Evolutionary conservation across 1,140 invertebrate species (phyloP).

Genomic region (Hypsibius dujardini): DNA sequence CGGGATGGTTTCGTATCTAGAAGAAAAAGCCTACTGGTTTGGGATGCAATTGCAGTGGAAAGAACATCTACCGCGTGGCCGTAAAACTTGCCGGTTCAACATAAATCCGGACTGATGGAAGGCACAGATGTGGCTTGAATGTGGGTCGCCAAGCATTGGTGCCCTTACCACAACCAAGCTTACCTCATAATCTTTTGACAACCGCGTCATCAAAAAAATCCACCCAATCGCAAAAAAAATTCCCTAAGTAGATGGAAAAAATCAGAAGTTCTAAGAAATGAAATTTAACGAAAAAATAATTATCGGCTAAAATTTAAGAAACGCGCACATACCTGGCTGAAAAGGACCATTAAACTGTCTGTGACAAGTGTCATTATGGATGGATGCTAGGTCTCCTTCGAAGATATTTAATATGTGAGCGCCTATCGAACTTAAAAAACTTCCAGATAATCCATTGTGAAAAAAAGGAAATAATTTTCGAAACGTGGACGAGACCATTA

Average conservation of each 20-base stretch:
- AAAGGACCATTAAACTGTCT: constrained; percentile 47
- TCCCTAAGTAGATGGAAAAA: constrained; percentile 18
- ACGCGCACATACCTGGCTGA: constrained; percentile 42
- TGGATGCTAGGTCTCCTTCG: background rate
- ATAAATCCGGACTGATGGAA: constrained; percentile 13
- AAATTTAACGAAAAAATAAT: constrained; percentile 13
- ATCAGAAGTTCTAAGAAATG: background rate
- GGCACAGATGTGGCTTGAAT: constrained; percentile 15
- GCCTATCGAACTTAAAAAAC: too few relatives aligned
- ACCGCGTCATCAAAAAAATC: constrained; percentile 94
- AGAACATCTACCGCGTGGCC: too few relatives aligned
- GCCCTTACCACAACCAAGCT: background rate
- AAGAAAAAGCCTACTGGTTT: constrained; percentile 22
- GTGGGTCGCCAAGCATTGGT: background rate
- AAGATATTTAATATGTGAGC: too few relatives aligned
- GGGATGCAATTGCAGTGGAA: constrained; percentile 11
- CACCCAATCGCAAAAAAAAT: constrained; percentile 50
- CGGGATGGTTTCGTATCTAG: constrained; percentile 66
- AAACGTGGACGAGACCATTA: too few relatives aligned
- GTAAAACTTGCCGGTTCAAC: background rate
- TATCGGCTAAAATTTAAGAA: constrained; percentile 7
- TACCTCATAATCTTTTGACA: constrained; percentile 91
- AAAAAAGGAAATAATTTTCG: too few relatives aligned
- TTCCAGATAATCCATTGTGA: too few relatives aligned
- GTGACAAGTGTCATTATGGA: constrained; percentile 46